Evolutionary conservation across 2,888 invertebrate genomes (phyloP).

Genomic region (Drosophila stalkeri): DNA sequence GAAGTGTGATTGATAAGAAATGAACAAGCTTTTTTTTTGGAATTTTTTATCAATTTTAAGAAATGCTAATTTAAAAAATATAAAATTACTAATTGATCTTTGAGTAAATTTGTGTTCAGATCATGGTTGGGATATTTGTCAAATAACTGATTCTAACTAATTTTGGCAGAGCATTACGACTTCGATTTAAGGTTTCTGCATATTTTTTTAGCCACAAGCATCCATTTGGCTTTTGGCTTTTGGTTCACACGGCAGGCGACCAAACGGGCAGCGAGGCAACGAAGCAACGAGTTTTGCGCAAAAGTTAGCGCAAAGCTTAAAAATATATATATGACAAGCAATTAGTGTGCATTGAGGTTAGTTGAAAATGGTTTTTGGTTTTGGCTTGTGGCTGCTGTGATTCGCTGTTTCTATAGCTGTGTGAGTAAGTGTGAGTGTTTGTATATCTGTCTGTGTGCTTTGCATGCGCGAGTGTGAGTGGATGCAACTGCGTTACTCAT

Average conservation of each 20-base stretch:
- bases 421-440: slow-evolving; percentile 21
- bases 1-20: background rate
- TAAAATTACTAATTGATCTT: background rate
- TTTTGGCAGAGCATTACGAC: slow-evolving; percentile 41
- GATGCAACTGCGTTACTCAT: slow-evolving; percentile 66
- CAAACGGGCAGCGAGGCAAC: slow-evolving; percentile 43
- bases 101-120: background rate
- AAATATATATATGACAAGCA: slow-evolving; percentile 73
- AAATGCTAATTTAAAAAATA: no score
- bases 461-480: slow-evolving; percentile 47
- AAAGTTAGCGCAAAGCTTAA: slow-evolving; percentile 67
- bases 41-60: background rate
- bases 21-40: background rate
- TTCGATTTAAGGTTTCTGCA: slow-evolving; percentile 3
- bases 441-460: slow-evolving; percentile 14
- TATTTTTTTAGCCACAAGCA: slow-evolving; percentile 58
- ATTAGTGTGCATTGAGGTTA: slow-evolving; percentile 80
- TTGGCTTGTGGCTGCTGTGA: slow-evolving; percentile 44
- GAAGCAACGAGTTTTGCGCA: slow-evolving; percentile 68
- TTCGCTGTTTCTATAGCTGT: slow-evolving; percentile 19
- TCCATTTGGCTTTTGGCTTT: slow-evolving; percentile 76
- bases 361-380: slow-evolving; percentile 70
- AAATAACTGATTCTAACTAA: background rate
- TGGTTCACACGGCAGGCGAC: slow-evolving; percentile 75
- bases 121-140: background rate